These are phyloP conservation scores for Caenorhabditis panamensis DNA, from an alignment of 2,888 invertebrate species.

Conservation along the genomic window DNA sequence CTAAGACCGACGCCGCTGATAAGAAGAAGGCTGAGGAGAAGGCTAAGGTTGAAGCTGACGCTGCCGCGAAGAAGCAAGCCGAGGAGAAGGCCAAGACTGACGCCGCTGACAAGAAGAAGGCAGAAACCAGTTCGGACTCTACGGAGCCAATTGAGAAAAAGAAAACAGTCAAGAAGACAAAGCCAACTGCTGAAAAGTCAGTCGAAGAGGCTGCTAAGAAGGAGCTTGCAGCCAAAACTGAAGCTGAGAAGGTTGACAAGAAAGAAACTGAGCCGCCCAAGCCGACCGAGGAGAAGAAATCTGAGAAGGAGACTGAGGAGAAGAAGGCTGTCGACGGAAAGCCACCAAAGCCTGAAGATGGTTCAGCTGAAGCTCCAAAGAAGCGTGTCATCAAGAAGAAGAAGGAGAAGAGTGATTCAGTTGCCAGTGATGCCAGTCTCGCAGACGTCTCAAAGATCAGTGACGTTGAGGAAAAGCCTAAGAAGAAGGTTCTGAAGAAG, in stretches of 20 bases:
- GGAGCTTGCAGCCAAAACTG: conserved; percentile 40
- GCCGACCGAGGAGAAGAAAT: conserved; percentile 15
- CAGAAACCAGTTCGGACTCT: conserved; percentile 35
- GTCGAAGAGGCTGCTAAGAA: conserved; percentile 12
- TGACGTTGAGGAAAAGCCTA: conserved; percentile 55
- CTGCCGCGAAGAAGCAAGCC: neutral
- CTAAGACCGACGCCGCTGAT: conserved; percentile 11
- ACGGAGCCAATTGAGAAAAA: conserved; percentile 23
- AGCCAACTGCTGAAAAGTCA: conserved; percentile 30
- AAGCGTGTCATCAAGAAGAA: conserved; percentile 54
- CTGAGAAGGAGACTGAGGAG: conserved; percentile 31
- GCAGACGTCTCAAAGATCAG: conserved; percentile 55
- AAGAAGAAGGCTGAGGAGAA: conserved; percentile 47
- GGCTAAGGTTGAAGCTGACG: conserved; percentile 26
- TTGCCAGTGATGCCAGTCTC: conserved; percentile 50
- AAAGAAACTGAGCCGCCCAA: conserved; percentile 52
- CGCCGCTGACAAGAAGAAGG: conserved; percentile 43
- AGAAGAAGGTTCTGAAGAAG: conserved; percentile 61
- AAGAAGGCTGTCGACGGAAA: conserved; percentile 55
- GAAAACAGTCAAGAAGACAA: conserved; percentile 51
- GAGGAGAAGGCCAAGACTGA: conserved; percentile 34
- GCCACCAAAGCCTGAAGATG: conserved; percentile 46
- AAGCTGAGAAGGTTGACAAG: conserved; percentile 43
- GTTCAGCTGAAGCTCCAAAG: conserved; percentile 52
- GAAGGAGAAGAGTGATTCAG: conserved; percentile 59